Percentiles rank a stretch among this genome's conserved stretches.
phyloP scores from a whole-genome alignment of 1,140 invertebrate genomes.

The Eulimnadia texana region DNA sequence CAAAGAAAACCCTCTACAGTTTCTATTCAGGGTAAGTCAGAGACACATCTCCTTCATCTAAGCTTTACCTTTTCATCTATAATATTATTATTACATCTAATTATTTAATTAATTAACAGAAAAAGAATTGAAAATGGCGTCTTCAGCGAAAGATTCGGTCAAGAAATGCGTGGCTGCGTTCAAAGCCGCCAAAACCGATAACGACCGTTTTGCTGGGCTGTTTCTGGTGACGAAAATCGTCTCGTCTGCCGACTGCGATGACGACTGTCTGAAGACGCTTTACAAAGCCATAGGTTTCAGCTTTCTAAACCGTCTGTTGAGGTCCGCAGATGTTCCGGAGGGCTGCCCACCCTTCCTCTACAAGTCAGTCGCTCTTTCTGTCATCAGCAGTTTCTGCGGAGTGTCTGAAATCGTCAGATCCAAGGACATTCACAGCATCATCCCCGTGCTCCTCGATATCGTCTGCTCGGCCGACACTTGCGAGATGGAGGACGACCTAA shows the following conservation, averaged over 20 bases:
- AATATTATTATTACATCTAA: no score
- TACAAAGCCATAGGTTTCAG: conserved; percentile 76
- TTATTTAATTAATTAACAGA: no score
- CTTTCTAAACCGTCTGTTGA: conserved; percentile 64
- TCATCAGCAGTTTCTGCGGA: conserved; percentile 64
- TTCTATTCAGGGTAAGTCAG: no score
- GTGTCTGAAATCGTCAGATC: conserved; percentile 62
- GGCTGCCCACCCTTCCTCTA: conserved; percentile 74
- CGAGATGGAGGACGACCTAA: conserved; percentile 66
- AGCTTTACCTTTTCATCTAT: no score
- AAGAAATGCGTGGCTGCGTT: conserved; percentile 64
- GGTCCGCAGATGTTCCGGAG: conserved; percentile 51
- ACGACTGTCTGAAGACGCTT: conserved; percentile 52
- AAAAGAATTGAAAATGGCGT: no score
- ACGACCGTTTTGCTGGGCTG: conserved; percentile 76
- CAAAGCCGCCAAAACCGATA: conserved; percentile 60
- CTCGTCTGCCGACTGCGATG: conserved; percentile 58
- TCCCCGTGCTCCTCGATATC: conserved; percentile 65
- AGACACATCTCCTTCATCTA: no score
- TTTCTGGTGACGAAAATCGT: conserved; percentile 80
- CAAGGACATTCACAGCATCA: conserved; percentile 60
- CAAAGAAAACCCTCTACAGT: neutral
- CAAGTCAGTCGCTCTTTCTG: conserved; percentile 72
- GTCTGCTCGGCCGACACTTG: conserved; percentile 57
- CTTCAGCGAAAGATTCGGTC: conserved; percentile 40